A percentile compares a stretch with the other conserved stretches of the same genome.
These are phyloP conservation scores for Petaurus breviceps DNA, from an alignment of 2,113 vertebrate species.

Conservation along the genomic window DNA sequence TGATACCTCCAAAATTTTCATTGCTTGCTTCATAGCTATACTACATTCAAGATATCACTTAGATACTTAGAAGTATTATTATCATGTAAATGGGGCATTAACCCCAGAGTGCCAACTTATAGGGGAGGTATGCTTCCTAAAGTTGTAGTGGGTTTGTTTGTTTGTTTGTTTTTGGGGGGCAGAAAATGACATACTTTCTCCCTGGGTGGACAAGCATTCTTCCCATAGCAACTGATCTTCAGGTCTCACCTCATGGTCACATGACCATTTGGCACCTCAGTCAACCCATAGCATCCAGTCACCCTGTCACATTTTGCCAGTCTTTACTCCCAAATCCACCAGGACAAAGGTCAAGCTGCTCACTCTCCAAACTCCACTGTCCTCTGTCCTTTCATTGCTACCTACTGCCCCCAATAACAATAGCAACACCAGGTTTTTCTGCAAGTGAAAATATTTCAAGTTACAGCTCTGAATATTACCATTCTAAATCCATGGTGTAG, in stretches of 20 bases:
- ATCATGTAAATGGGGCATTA: not conserved
- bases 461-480: not conserved
- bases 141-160: not conserved
- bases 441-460: not conserved
- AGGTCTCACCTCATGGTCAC: not conserved
- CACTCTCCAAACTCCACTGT: not conserved
- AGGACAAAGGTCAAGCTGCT: not conserved
- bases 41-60: not conserved
- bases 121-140: not conserved
- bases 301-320: not conserved
- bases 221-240: not conserved
- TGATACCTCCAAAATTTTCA: not conserved
- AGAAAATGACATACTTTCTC: not conserved
- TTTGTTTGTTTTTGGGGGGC: not conserved
- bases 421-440: not conserved
- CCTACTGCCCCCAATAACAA: not conserved
- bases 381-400: not conserved
- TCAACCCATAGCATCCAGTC: not conserved
- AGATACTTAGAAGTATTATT: not conserved
- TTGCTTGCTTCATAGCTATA: not conserved
- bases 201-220: not conserved
- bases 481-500: not conserved
- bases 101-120: not conserved
- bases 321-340: not conserved
- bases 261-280: not conserved